A percentile compares a stretch with the other conserved stretches of the same genome.
Evolutionary conservation across 2,888 invertebrate genomes (phyloP).

Genomic region (Autographa gamma): DNA sequence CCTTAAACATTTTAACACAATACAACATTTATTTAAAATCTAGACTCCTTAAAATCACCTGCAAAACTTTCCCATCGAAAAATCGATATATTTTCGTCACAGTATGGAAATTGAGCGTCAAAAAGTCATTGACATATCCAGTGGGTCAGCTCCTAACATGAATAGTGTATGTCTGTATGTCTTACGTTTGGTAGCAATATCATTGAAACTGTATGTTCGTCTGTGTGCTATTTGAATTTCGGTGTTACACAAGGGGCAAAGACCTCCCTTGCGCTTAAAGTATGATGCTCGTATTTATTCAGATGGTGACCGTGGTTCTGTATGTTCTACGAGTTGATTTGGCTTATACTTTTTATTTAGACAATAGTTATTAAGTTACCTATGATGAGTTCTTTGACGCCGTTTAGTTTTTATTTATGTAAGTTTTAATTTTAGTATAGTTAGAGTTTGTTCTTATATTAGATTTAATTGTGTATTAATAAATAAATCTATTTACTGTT

Average conservation of each 20-base stretch:
- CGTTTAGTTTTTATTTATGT: too few relatives aligned
- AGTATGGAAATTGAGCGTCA: slow-evolving; percentile 23
- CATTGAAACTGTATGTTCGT: slow-evolving; percentile 31
- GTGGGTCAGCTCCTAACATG: slow-evolving; percentile 8
- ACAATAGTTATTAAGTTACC: not conserved
- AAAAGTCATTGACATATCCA: slow-evolving; percentile 25
- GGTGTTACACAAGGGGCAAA: slow-evolving; percentile 42
- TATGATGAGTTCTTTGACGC: too few relatives aligned
- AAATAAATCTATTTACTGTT: too few relatives aligned
- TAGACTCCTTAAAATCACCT: not conserved
- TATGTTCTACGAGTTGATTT: slow-evolving; percentile 7
- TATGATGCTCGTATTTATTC: slow-evolving; percentile 18
- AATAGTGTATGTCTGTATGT: slow-evolving; percentile 1
- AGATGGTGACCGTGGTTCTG: slow-evolving; percentile 35
- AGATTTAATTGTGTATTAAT: too few relatives aligned
- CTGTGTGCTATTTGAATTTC: slow-evolving; percentile 40
- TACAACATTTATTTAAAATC: not conserved
- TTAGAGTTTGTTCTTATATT: too few relatives aligned
- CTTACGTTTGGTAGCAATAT: slow-evolving; percentile 31
- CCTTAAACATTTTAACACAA: too few relatives aligned
- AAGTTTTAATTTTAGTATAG: too few relatives aligned
- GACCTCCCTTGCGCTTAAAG: slow-evolving; percentile 23
- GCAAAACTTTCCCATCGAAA: not conserved
- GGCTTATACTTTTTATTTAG: not conserved
- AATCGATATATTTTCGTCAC: slow-evolving; percentile 3